phyloP scores from a whole-genome alignment of 2,113 vertebrate genomes.

The Tamias sibiricus region DNA sequence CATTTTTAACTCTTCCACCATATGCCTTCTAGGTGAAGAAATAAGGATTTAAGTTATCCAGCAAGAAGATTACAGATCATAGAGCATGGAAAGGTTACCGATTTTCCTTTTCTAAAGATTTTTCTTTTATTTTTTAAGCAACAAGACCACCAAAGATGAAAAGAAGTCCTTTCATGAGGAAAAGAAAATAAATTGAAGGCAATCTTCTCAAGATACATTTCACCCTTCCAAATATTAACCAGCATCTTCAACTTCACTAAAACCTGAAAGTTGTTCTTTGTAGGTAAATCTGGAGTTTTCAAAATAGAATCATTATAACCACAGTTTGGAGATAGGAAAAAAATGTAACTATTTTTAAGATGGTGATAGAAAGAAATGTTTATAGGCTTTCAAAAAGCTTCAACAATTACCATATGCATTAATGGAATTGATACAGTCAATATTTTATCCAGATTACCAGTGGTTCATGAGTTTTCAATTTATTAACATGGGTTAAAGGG shows the following conservation, averaged over 20 bases:
- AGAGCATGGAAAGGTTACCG: not conserved
- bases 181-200: not conserved
- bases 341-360: not conserved
- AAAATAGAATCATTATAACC: not conserved
- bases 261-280: constrained; percentile 13
- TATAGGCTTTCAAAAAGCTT: not conserved
- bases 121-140: not conserved
- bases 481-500: not conserved
- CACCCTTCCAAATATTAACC: not conserved
- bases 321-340: not conserved
- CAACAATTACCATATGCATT: not conserved
- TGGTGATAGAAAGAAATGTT: constrained; percentile 3
- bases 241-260: not conserved
- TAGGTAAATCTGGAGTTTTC: constrained; percentile 35
- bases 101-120: not conserved
- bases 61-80: not conserved
- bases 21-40: not conserved
- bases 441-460: not conserved
- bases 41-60: not conserved
- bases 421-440: constrained; percentile 5
- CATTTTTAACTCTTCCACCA: not conserved
- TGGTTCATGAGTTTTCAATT: constrained; percentile 20
- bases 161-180: not conserved
- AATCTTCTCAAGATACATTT: not conserved
- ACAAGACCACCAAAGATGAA: not conserved